Conservation (phyloP, 2,888 invertebrate species). For the Clunio marinus region DNA sequence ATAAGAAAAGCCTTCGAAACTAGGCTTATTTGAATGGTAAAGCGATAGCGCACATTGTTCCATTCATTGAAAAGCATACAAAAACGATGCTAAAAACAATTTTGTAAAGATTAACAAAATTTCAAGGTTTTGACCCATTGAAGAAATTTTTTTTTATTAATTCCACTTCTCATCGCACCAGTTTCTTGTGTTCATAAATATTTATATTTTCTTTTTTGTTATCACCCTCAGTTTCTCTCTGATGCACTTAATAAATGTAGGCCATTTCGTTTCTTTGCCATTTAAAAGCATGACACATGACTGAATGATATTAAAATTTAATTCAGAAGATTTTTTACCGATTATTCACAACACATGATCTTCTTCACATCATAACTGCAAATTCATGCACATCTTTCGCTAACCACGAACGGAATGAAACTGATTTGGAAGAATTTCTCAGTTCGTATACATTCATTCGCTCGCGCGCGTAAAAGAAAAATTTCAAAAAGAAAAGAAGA, state of each 20-base stretch:
- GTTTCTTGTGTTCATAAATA: too few species aligned
- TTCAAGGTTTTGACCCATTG: too few species aligned
- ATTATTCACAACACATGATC: not conserved
- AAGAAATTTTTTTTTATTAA: too few species aligned
- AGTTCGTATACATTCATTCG: not conserved
- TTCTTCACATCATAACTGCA: not conserved
- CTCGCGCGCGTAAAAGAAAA: not conserved
- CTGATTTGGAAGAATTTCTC: constrained; percentile 1
- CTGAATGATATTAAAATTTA: not conserved
- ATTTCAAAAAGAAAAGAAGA: not conserved
- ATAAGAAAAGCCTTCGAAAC: not conserved
- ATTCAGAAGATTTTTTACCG: not conserved
- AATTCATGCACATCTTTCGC: not conserved
- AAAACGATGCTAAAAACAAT: too few species aligned
- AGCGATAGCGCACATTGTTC: too few species aligned
- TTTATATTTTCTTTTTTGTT: too few species aligned
- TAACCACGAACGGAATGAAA: not conserved
- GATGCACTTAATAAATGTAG: not conserved
- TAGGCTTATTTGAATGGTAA: not conserved
- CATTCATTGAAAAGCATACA: too few species aligned
- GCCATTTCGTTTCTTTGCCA: not conserved
- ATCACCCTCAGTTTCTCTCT: too few species aligned
- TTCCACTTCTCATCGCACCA: too few species aligned
- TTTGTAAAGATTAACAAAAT: too few species aligned
- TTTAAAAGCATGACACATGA: not conserved